Evolutionary conservation across 1,140 invertebrate genomes (phyloP), one percentile per base, ranked within the genome.

Genomic region (Pectinophora gossypiella): DNA sequence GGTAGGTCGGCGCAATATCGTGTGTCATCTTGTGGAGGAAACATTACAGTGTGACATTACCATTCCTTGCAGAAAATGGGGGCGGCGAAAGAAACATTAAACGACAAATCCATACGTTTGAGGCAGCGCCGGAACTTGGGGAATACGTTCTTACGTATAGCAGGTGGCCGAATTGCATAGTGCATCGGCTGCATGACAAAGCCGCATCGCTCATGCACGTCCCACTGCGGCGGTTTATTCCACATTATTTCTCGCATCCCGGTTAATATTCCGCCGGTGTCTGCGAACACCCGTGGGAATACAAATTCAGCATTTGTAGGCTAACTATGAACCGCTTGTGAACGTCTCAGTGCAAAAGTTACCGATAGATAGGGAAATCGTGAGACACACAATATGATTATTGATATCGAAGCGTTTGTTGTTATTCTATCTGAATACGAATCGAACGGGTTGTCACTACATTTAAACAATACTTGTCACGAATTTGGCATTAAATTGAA

Each of bases 261-360:
- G 56, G 66, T 81, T 81, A 69, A 68, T 74, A 81, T 81, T 81
- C 75, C 52, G 64, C 32, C 53, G 58, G 60, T 67, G 65, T 69
- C 48, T 51, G 54, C 10, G 22, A 4, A 50, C 56, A 58, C 60
- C 51, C 60, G 54, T 21, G 62, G 61, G 77, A 78, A 81, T 81
- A 76, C 77, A 78, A 81, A 78, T 78, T 72, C 62, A 53, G 64
- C 61, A 65, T 67, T 69, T 61, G 50, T 57, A 57, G 63, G 62
- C 58, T 54, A 68, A 64, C 54, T 55, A 64, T 64, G 53, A 53
- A 69, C 61, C 70, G 60, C 54, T 75, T 68, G 63, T 68, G 73
- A 68, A 65, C 61, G 54, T 51, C 59, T 64, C 62, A 58, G 60
- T 19, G 40, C 19, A 38, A 7, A 43, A 19, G 40, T 43, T 5